Conservation (phyloP, 1,140 invertebrate species). For the Drosophila nebulosa region DNA sequence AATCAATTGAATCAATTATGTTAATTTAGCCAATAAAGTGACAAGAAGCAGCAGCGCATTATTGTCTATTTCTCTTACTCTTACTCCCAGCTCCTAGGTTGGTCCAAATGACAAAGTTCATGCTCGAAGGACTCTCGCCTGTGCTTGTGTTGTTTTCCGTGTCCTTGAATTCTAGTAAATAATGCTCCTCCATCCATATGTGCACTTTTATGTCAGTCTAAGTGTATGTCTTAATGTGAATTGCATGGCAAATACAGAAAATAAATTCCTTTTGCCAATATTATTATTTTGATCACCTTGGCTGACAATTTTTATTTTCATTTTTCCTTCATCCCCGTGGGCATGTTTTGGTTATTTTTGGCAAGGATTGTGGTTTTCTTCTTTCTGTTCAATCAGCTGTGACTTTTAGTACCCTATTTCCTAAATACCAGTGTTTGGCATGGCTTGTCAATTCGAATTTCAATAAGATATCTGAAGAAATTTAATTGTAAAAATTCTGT, state of each 20-base stretch:
- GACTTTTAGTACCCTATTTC: conserved; percentile 22
- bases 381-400: conserved; percentile 30
- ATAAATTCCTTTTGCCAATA: conserved; percentile 2
- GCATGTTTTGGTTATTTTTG: conserved; percentile 28
- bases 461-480: no score
- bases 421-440: no score
- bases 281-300: conserved; percentile 27
- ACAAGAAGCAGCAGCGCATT: conserved; percentile 17
- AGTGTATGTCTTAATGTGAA: neutral
- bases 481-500: no score
- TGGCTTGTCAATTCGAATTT: no score
- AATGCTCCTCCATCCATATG: conserved; percentile 10
- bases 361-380: conserved; percentile 24
- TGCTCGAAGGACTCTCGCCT: conserved; percentile 20
- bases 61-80: neutral
- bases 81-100: neutral
- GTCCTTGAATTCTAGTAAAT: conserved; percentile 44
- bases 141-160: conserved; percentile 25
- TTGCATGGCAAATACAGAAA: conserved; percentile 1
- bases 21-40: conserved; percentile 58
- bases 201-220: neutral
- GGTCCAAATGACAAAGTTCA: conserved; percentile 48
- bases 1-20: conserved; percentile 65
- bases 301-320: conserved; percentile 11
- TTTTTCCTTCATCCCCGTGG: conserved; percentile 2